Conservation (phyloP, 2,797 vertebrate genomes). For the Molossus alvarezi region DNA sequence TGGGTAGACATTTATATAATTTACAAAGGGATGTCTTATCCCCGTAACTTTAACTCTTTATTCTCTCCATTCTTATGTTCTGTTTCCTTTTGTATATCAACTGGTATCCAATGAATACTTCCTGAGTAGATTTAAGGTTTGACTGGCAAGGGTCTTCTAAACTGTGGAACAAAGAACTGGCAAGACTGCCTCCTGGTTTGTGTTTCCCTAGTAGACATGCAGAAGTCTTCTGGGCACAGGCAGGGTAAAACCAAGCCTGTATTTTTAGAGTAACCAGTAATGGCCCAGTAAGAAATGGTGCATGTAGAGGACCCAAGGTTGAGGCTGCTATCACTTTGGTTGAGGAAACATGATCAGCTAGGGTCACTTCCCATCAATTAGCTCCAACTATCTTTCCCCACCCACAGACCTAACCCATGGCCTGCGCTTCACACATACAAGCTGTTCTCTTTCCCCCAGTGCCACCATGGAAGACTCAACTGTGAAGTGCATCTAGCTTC, state of each 20-base stretch:
- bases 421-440: neutral
- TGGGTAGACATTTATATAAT: neutral
- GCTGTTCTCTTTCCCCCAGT: neutral
- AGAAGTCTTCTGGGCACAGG: neutral
- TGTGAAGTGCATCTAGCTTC: neutral
- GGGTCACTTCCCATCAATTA: neutral
- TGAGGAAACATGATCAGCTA: constrained; percentile 30
- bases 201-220: neutral
- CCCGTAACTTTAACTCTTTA: neutral
- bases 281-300: neutral
- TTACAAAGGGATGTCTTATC: neutral
- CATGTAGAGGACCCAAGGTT: neutral
- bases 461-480: neutral
- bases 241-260: neutral
- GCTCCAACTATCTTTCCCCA: constrained; percentile 4
- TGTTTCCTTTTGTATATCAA: neutral
- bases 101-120: neutral
- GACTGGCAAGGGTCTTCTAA: constrained; percentile 18
- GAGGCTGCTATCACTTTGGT: neutral
- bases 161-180: neutral
- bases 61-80: neutral
- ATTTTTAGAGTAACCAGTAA: constrained; percentile 5
- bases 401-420: neutral
- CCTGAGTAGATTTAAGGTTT: neutral
- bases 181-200: neutral